Percentiles rank a stretch among this genome's conserved stretches.
Evolutionary conservation across 2,113 vertebrate species (phyloP).

Genomic region (Pterophyllum scalare): DNA sequence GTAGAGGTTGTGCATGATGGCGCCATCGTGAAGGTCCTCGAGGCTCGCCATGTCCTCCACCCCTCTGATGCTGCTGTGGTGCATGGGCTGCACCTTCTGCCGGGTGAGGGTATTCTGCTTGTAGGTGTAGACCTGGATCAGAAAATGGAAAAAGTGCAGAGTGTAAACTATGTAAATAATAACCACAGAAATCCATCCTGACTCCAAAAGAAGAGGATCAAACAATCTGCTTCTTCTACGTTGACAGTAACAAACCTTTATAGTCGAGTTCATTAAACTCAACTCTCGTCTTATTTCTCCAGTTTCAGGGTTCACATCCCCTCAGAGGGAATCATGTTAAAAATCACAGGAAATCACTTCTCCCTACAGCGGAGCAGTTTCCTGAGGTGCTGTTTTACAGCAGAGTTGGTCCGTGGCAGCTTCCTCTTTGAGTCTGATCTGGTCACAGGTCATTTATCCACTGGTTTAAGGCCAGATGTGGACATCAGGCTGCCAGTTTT

Average conservation of each 20-base stretch:
- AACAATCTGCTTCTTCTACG: background rate
- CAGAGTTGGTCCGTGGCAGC: background rate
- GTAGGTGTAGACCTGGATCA: constrained; percentile 92
- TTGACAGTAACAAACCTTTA: background rate
- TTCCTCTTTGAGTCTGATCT: constrained; percentile 1
- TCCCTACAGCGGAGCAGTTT: background rate
- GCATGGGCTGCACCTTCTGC: constrained; percentile 92
- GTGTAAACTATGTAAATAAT: background rate
- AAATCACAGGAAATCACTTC: background rate
- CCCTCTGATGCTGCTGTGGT: constrained; percentile 79
- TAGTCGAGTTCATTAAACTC: background rate
- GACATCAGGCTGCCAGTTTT: background rate
- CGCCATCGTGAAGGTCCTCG: constrained; percentile 92
- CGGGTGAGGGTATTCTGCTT: constrained; percentile 92
- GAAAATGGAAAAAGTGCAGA: background rate
- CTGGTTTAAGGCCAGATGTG: background rate
- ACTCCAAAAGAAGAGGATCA: background rate
- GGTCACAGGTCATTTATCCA: background rate
- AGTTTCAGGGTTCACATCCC: background rate
- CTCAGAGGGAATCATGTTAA: background rate
- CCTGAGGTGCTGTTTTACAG: background rate
- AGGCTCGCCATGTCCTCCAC: constrained; percentile 95
- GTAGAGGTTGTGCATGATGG: constrained; percentile 95
- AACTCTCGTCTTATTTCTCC: background rate
- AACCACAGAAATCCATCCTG: accelerated